phyloP scores from a whole-genome alignment of 2,113 vertebrate genomes.

The Ochotona princeps region DNA sequence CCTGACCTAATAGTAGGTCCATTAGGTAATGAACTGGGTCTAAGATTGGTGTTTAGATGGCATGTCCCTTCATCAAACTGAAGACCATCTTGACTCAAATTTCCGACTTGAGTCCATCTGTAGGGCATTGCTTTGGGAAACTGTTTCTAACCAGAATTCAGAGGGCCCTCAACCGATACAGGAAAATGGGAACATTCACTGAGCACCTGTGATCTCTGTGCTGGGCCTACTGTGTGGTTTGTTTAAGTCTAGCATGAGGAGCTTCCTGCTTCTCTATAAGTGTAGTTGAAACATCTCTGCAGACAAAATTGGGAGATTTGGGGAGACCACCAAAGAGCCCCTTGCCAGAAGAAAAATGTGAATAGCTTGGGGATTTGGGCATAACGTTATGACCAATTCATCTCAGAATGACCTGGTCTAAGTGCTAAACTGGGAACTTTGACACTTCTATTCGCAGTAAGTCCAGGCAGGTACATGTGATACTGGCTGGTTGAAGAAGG shows the following conservation, averaged over 20 bases:
- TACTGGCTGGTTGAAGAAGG: conserved; percentile 83
- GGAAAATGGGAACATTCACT: conserved; percentile 90
- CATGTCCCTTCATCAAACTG: conserved; percentile 86
- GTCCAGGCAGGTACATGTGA: conserved; percentile 92
- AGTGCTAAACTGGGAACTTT: conserved; percentile 84
- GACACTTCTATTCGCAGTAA: conserved; percentile 90
- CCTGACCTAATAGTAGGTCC: conserved; percentile 90
- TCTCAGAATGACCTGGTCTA: conserved; percentile 87
- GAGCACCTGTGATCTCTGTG: conserved; percentile 89
- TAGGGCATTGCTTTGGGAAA: conserved; percentile 85
- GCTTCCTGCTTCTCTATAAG: conserved; percentile 91
- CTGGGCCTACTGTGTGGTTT: conserved; percentile 84
- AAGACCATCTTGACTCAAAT: conserved; percentile 91
- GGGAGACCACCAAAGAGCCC: conserved; percentile 92
- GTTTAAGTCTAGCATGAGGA: conserved; percentile 90
- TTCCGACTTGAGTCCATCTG: conserved; percentile 85
- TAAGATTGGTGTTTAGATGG: conserved; percentile 87
- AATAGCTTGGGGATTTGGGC: conserved; percentile 91
- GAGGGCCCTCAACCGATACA: conserved; percentile 91
- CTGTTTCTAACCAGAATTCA: conserved; percentile 91
- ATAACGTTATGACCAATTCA: conserved; percentile 94
- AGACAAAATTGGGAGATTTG: conserved; percentile 90
- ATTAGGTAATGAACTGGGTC: conserved; percentile 91
- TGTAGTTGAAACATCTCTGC: conserved; percentile 93
- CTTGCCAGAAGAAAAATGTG: conserved; percentile 91